These are phyloP conservation scores for Dysmachus trigonus DNA, from an alignment of 2,888 invertebrate genomes.

Conservation along the genomic window DNA sequence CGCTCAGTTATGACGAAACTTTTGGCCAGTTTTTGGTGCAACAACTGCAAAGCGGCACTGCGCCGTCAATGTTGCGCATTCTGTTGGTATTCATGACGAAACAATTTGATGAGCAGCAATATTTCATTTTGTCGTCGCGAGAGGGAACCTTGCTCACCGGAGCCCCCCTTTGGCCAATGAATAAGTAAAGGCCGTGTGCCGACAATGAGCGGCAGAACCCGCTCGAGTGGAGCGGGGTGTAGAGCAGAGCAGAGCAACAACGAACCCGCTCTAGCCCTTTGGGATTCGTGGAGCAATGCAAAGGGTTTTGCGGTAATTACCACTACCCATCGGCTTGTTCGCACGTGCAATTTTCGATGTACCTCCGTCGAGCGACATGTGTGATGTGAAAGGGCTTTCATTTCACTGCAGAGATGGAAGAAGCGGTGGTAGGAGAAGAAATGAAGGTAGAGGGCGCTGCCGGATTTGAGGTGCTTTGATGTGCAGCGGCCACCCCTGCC, in stretches of 20 bases:
- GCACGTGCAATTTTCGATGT: background rate
- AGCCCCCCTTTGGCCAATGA: background rate
- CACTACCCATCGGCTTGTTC: background rate
- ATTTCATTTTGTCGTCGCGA: conserved; percentile 15
- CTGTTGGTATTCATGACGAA: conserved; percentile 37
- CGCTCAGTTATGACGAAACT: conserved; percentile 36
- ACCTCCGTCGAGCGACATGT: background rate
- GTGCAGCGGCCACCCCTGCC: background rate
- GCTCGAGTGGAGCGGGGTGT: too few species aligned
- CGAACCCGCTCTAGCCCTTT: background rate
- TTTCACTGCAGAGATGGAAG: background rate
- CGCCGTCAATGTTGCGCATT: conserved; percentile 44
- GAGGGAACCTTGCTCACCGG: background rate
- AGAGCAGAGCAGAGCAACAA: background rate
- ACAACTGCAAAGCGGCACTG: conserved; percentile 43
- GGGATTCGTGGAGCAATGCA: background rate
- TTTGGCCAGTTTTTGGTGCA: conserved; percentile 42
- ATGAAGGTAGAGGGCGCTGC: background rate
- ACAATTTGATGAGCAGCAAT: conserved; percentile 27
- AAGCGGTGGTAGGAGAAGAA: too few species aligned
- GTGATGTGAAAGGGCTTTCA: background rate
- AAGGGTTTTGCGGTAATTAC: conserved; percentile 28
- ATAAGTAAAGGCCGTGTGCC: background rate
- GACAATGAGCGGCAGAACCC: background rate
- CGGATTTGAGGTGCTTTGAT: background rate